Conservation (phyloP, 1,140 invertebrate species). For the Gyrodactylus salaris region DNA sequence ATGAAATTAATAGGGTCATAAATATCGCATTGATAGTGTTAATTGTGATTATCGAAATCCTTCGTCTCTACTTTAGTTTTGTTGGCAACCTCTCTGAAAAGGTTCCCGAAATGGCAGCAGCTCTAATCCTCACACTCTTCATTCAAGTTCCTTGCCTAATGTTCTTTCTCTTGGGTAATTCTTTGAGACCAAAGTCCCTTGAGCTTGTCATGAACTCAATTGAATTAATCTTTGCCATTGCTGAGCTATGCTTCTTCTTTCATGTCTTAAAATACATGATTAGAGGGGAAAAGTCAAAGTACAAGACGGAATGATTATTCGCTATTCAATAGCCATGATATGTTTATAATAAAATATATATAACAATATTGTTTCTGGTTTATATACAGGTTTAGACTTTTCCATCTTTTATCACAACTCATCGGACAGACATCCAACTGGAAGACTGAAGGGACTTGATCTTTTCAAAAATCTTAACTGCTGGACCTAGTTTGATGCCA, state of each 20-base stretch:
- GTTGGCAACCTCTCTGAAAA: not conserved
- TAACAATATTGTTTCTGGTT: not conserved
- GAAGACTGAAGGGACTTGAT: constrained; percentile 2
- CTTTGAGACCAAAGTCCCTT: not conserved
- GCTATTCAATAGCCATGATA: not conserved
- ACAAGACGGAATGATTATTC: not conserved
- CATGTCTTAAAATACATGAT: not conserved
- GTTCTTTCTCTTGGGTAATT: not conserved
- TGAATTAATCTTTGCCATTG: not conserved
- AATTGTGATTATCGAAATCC: not conserved
- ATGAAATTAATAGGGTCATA: not conserved
- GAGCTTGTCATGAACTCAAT: not conserved
- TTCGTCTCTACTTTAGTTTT: not conserved
- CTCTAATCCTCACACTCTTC: not conserved
- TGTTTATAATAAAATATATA: not conserved
- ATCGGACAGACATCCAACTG: not conserved
- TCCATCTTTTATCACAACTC: too few species aligned
- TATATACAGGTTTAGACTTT: too few species aligned
- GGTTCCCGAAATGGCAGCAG: not conserved
- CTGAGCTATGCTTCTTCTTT: not conserved
- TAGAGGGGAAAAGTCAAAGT: not conserved
- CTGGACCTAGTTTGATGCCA: constrained; percentile 42
- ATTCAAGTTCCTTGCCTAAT: not conserved
- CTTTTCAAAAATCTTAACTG: constrained; percentile 39
- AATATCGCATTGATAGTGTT: not conserved